Percentiles rank a stretch among this genome's conserved stretches.
phyloP scores from a whole-genome alignment of 2,888 invertebrate genomes.

The Labia minor region DNA sequence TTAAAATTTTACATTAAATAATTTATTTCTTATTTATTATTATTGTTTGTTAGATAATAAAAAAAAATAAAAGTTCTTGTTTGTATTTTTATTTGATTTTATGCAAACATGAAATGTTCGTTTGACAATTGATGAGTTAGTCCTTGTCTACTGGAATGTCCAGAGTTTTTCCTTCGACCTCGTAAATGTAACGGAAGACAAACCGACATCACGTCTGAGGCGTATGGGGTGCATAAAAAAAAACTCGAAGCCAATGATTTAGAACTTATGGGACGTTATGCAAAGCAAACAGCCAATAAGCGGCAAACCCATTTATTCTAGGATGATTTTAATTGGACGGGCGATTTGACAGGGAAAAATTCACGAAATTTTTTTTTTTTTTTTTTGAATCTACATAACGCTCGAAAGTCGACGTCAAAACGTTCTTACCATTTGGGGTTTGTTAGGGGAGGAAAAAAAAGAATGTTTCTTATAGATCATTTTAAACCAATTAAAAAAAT shows the following conservation, averaged over 20 bases:
- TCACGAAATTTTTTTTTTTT: background rate
- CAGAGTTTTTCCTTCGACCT: background rate
- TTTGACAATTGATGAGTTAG: too few species aligned
- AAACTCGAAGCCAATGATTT: background rate
- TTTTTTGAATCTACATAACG: background rate
- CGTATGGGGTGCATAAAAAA: background rate
- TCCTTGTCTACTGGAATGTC: background rate
- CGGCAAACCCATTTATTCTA: background rate
- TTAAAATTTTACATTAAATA: too few species aligned
- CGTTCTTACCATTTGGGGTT: background rate
- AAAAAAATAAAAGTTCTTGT: too few species aligned
- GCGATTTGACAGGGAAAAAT: conserved; percentile 7
- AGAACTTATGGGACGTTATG: conserved; percentile 7
- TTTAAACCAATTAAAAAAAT: conserved; percentile 4
- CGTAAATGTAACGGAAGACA: conserved; percentile 13
- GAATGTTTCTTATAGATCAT: background rate
- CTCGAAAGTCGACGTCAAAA: background rate
- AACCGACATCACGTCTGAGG: background rate
- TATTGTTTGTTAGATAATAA: too few species aligned
- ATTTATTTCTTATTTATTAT: too few species aligned
- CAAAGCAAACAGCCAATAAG: conserved; percentile 13
- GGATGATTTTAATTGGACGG: background rate
- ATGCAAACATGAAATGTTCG: too few species aligned
- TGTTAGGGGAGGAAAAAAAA: too few species aligned
- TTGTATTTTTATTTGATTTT: too few species aligned